These are phyloP conservation scores for Falco biarmicus DNA, from an alignment of 2,797 vertebrate species.

Conservation along the genomic window DNA sequence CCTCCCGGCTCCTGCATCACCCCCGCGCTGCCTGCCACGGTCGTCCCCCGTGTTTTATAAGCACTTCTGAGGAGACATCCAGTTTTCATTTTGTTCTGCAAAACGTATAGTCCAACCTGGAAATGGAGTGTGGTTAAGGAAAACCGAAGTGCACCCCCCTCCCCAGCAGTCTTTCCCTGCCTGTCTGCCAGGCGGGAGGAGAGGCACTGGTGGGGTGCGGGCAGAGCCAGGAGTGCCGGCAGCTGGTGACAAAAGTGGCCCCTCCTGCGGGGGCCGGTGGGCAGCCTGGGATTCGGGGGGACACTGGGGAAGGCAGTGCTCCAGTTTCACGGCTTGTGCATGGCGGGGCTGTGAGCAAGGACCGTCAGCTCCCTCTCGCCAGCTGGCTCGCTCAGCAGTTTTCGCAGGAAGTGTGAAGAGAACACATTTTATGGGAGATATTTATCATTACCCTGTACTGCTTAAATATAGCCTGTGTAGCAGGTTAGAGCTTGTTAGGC, in stretches of 20 bases:
- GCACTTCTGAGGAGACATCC: not conserved
- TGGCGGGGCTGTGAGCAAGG: not conserved
- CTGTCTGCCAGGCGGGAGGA: not conserved
- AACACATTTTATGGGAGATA: slow-evolving; percentile 63
- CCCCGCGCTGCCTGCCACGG: rapidly evolving
- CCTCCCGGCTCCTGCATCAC: not conserved
- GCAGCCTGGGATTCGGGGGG: rapidly evolving
- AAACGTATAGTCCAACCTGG: rapidly evolving
- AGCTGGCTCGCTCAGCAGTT: slow-evolving; percentile 67
- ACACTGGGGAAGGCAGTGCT: not conserved
- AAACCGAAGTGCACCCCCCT: not conserved
- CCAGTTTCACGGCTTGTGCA: not conserved
- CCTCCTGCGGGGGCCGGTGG: not conserved
- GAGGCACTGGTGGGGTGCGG: not conserved
- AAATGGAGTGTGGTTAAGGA: not conserved
- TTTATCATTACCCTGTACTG: slow-evolving; percentile 65
- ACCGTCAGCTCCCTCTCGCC: not conserved
- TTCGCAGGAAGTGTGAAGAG: slow-evolving; percentile 63
- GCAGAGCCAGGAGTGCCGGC: rapidly evolving
- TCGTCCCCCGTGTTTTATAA: rapidly evolving
- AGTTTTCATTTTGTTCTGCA: not conserved
- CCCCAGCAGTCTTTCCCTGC: not conserved
- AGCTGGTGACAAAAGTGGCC: rapidly evolving
- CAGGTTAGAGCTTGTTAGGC: slow-evolving; percentile 73
- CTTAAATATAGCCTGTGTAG: slow-evolving; percentile 69